Evolutionary conservation across 1,140 invertebrate genomes (phyloP), one percentile per base, ranked within the genome.

Genomic region (Drosophila obscura): DNA sequence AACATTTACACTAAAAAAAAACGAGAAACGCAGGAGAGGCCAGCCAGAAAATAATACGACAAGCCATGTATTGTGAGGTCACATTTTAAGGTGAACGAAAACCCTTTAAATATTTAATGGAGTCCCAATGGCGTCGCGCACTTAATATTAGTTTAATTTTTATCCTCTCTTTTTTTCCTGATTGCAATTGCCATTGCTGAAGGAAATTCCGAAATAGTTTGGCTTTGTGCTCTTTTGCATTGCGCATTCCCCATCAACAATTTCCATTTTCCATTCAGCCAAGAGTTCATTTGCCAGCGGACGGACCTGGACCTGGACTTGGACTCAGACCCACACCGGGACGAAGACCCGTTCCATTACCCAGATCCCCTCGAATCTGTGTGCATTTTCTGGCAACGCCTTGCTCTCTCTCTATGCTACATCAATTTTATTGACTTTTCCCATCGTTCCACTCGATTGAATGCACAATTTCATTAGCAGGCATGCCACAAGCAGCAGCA

Each of bases 351-450:
- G 2, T 44, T 48, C 4, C 44, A 43, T 8, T 13, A 16, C 24
- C 51, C 24, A 44, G 15, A 39, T 31, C 35, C 35, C 15, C 11
- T 19, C 6, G 4, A 4, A 24, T 19, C 35, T 39, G n/a, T 56
- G 46, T 56, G 26, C 52, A 72, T 73, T 72, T 68, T 56, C 62
- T 57, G 58, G 48, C 59, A 78, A 57, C 60, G 74, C 65, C 73
- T 73, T 59, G 61, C 16, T 16, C 41, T 28, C 28, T 4, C 44
- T 41, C 51, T 72, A 67, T 88, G 90, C 90, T 90, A 90, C 90
- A 91, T 91, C 90, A 91, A 91, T 91, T 91, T 91, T 90, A 91
- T 91, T 91, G 90, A 91, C 90, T 91, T 91, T 91, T 90, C 77
- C 88, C 90, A 91, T 91, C 90, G 90, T 91, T 91, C 90, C 90